phyloP scores from a whole-genome alignment of 2,888 invertebrate genomes.

The Dryocosmus kuriphilus region DNA sequence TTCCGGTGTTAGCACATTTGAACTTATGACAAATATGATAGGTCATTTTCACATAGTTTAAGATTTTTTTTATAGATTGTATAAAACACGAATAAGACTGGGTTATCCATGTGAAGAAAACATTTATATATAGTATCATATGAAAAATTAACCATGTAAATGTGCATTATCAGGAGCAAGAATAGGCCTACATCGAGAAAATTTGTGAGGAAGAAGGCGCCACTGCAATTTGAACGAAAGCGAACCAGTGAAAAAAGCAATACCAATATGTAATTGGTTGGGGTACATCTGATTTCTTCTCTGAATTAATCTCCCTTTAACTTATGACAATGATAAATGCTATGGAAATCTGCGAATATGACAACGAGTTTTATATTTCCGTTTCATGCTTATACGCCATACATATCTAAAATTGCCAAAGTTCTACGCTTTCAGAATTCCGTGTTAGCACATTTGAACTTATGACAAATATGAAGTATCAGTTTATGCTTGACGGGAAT shows the following conservation, averaged over 20 bases:
- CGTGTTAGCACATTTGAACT: neutral
- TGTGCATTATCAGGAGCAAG: slow-evolving; percentile 23
- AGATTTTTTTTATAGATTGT: too few relatives aligned
- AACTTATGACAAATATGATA: neutral
- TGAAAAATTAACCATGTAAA: neutral
- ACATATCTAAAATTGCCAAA: neutral
- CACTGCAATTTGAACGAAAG: slow-evolving; percentile 36
- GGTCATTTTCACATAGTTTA: too few relatives aligned
- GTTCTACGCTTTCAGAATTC: slow-evolving; percentile 8
- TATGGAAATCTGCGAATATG: slow-evolving; percentile 3
- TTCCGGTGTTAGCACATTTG: neutral
- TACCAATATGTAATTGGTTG: slow-evolving; percentile 22
- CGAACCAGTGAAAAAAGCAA: slow-evolving; percentile 2
- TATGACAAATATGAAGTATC: neutral
- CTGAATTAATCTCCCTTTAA: neutral
- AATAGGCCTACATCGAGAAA: slow-evolving; percentile 16
- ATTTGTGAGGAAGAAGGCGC: slow-evolving; percentile 15
- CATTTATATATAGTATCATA: too few relatives aligned
- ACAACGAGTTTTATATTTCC: slow-evolving; percentile 30
- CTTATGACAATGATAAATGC: slow-evolving; percentile 7
- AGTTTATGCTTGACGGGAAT: too few relatives aligned
- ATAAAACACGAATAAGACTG: too few relatives aligned
- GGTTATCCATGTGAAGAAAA: too few relatives aligned
- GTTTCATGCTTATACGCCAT: slow-evolving; percentile 20
- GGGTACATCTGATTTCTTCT: slow-evolving; percentile 9